Percentiles rank a stretch among this genome's conserved stretches.
phyloP scores from a whole-genome alignment of 2,797 vertebrate genomes.

The Bufotes viridis region DNA sequence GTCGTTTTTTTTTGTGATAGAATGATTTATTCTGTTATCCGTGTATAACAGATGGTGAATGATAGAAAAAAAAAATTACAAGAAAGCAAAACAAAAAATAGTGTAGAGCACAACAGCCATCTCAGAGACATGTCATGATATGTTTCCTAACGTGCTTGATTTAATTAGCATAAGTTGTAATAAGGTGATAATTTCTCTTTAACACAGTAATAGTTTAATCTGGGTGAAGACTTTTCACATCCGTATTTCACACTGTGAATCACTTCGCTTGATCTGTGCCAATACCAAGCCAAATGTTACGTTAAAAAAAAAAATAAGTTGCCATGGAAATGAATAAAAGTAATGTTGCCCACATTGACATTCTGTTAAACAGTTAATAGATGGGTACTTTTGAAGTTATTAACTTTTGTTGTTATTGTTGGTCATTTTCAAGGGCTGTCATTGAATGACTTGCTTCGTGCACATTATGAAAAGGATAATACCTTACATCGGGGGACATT shows the following conservation, averaged over 20 bases:
- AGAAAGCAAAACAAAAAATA: background rate
- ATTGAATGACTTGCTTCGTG: background rate
- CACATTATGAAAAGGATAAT: background rate
- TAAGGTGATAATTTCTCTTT: conserved; percentile 51
- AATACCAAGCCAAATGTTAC: conserved; percentile 49
- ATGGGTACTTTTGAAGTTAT: background rate
- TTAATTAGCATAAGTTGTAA: conserved; percentile 47
- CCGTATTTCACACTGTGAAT: conserved; percentile 48
- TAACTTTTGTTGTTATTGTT: background rate
- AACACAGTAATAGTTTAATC: conserved; percentile 48
- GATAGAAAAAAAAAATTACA: background rate
- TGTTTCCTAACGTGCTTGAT: conserved; percentile 29
- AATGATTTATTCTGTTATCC: background rate
- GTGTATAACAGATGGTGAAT: background rate
- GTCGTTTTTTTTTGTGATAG: background rate
- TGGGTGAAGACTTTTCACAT: conserved; percentile 52
- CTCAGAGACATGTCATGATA: conserved; percentile 1
- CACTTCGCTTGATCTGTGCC: conserved; percentile 46
- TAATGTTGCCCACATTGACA: background rate
- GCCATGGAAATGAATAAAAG: conserved; percentile 30
- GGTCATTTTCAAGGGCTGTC: background rate
- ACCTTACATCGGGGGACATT: no score
- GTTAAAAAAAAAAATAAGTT: conserved; percentile 21
- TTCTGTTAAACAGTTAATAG: background rate
- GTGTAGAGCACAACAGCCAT: background rate